phyloP scores from a whole-genome alignment of 2,888 invertebrate genomes.

The Stenodera caucasica region DNA sequence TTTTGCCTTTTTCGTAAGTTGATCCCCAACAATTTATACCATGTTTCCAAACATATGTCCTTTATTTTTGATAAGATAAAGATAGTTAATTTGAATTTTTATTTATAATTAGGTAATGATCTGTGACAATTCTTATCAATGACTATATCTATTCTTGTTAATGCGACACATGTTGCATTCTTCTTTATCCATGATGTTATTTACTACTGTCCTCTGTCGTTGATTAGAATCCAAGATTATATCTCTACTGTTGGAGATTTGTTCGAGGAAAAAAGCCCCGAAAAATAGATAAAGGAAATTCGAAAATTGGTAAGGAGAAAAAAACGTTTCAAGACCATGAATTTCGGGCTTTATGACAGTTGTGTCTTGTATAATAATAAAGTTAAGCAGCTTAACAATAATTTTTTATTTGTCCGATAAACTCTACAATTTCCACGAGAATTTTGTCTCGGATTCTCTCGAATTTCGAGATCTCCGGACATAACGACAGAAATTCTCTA shows the following conservation, averaged over 20 bases:
- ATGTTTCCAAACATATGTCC: conserved; percentile 25
- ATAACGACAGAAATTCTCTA: too few species aligned
- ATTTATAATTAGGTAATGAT: conserved; percentile 35
- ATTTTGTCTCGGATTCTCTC: too few species aligned
- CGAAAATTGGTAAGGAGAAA: too few species aligned
- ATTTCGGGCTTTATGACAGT: neutral
- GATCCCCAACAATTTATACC: conserved; percentile 15
- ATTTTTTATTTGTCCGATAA: neutral
- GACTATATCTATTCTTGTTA: conserved; percentile 22
- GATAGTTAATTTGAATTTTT: conserved; percentile 31
- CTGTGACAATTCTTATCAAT: conserved; percentile 33
- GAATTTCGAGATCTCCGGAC: too few species aligned
- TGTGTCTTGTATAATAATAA: neutral
- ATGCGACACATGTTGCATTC: conserved; percentile 31
- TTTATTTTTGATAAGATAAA: conserved; percentile 27
- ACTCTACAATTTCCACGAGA: too few species aligned
- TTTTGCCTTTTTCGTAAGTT: conserved; percentile 9
- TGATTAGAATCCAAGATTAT: conserved; percentile 14
- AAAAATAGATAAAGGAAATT: too few species aligned
- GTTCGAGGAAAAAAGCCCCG: neutral
- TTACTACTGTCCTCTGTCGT: conserved; percentile 19
- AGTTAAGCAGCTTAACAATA: neutral
- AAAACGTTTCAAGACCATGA: neutral
- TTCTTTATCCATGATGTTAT: conserved; percentile 17
- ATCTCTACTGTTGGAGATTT: neutral